These are phyloP conservation scores for Cosmia pyralina DNA, from an alignment of 2,888 invertebrate genomes.

Conservation along the genomic window DNA sequence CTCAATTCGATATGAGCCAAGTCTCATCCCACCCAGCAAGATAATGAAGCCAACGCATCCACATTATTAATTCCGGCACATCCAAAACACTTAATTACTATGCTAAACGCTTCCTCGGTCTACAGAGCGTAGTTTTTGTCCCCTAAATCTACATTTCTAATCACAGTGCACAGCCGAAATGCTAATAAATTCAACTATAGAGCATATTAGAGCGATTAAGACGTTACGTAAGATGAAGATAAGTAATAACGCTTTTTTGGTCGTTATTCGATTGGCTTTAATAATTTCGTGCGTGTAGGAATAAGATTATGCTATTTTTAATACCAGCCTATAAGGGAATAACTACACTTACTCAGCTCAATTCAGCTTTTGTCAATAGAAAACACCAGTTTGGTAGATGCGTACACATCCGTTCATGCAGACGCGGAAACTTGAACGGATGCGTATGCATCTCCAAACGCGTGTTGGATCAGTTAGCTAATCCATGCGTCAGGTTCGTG, in stretches of 20 bases:
- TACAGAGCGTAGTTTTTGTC: constrained; percentile 74
- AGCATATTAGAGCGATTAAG: constrained; percentile 48
- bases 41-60: constrained; percentile 48
- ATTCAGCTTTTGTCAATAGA: no score
- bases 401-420: no score
- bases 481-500: no score
- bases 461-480: no score
- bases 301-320: neutral
- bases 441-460: no score
- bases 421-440: no score
- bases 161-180: constrained; percentile 63
- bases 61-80: constrained; percentile 52
- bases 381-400: no score
- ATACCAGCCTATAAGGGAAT: neutral
- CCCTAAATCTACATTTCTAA: constrained; percentile 77
- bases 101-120: constrained; percentile 71
- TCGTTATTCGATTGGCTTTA: neutral
- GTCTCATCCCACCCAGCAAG: constrained; percentile 9
- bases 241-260: constrained; percentile 2
- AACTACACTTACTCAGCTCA: no score
- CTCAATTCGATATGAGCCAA: constrained; percentile 9
- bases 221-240: constrained; percentile 32
- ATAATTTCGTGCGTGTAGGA: neutral
- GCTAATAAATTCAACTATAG: constrained; percentile 73
- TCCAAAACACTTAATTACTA: constrained; percentile 72